Conservation (phyloP, 2,113 vertebrate genomes). For the Chelonoidis abingdonii region DNA sequence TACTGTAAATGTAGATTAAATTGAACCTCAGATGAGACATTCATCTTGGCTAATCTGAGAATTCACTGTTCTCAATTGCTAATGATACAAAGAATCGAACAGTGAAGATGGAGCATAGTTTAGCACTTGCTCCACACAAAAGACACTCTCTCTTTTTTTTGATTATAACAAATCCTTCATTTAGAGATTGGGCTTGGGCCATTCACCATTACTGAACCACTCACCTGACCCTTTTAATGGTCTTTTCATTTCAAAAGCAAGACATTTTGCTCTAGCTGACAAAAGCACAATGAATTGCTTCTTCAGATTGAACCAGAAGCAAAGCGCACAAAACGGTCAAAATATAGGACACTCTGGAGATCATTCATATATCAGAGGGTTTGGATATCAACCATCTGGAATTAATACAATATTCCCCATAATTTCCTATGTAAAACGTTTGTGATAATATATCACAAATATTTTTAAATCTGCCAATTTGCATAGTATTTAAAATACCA, state of each 20-base stretch:
- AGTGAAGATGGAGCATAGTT: not conserved
- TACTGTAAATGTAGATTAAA: not conserved
- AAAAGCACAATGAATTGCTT: not conserved
- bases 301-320: conserved; percentile 35
- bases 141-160: not conserved
- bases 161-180: not conserved
- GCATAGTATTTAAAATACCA: conserved; percentile 26
- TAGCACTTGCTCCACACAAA: not conserved
- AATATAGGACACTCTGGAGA: conserved; percentile 22
- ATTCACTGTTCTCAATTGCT: not conserved
- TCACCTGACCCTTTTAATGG: not conserved
- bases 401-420: conserved; percentile 25
- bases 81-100: not conserved
- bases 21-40: not conserved
- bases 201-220: not conserved
- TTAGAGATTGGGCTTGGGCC: not conserved
- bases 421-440: conserved; percentile 50
- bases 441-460: conserved; percentile 38
- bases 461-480: conserved; percentile 57
- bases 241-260: not conserved
- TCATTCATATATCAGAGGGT: not conserved
- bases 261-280: conserved; percentile 26
- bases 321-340: conserved; percentile 2
- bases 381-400: conserved; percentile 51
- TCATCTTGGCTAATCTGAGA: not conserved